Percentiles rank a stretch among this genome's conserved stretches.
Evolutionary conservation across 2,113 vertebrate genomes (phyloP).

Genomic region (Malurus elegans): DNA sequence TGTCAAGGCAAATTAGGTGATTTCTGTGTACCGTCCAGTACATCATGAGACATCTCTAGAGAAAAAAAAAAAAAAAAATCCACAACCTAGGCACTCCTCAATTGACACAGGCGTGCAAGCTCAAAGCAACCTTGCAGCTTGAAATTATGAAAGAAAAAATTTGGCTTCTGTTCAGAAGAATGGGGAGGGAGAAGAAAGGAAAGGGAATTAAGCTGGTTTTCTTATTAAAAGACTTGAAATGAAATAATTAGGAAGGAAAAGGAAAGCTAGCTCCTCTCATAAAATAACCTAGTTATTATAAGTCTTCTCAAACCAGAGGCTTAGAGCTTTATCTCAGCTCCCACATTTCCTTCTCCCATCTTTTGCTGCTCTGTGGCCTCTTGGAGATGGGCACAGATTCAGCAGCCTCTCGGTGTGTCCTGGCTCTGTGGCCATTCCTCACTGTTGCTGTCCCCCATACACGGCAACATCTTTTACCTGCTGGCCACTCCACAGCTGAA

Average conservation of each 20-base stretch:
- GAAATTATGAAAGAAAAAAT: neutral
- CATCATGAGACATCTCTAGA: neutral
- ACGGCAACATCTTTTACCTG: neutral
- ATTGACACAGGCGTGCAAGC: neutral
- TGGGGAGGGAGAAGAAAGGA: neutral
- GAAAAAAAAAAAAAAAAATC: neutral
- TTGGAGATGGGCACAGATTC: neutral
- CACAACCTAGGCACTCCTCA: neutral
- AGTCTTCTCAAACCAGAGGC: neutral
- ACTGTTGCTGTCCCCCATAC: neutral
- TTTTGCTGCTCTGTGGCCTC: neutral
- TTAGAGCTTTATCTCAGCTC: neutral
- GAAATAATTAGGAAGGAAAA: constrained; percentile 5
- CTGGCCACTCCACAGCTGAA: neutral
- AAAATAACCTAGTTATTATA: constrained; percentile 7
- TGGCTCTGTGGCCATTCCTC: neutral
- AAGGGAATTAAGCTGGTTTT: neutral
- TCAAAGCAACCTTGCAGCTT: neutral
- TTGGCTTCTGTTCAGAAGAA: neutral
- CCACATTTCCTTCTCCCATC: neutral
- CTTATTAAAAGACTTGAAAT: neutral
- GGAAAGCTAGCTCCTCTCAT: neutral
- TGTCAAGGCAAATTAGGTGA: neutral
- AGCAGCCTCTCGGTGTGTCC: fast-evolving
- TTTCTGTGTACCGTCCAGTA: neutral